Percentiles rank a stretch among this genome's conserved stretches.
phyloP scores from a whole-genome alignment of 2,888 invertebrate species.

The Allacma fusca region DNA sequence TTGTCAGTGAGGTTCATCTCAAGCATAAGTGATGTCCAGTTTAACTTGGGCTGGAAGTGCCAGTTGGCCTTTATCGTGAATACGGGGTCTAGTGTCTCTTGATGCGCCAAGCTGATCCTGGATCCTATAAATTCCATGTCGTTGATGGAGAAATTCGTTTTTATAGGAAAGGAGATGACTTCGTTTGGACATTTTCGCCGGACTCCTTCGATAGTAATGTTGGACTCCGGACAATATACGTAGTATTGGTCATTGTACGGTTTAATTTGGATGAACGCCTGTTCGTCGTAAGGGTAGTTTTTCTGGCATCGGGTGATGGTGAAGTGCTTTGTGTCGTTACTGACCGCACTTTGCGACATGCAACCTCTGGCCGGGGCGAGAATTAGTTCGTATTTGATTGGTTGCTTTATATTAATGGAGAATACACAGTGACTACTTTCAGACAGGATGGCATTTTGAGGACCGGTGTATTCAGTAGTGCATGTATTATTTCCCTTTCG shows the following conservation, averaged over 20 bases:
- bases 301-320: background rate
- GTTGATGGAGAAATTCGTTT: constrained; percentile 44
- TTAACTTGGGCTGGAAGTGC: constrained; percentile 39
- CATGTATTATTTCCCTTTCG: constrained; percentile 39
- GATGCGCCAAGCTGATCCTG: constrained; percentile 19
- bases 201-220: constrained; percentile 22
- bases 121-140: constrained; percentile 25
- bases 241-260: constrained; percentile 8
- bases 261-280: constrained; percentile 46
- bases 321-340: constrained; percentile 27
- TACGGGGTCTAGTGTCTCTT: constrained; percentile 25
- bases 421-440: constrained; percentile 25
- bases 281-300: background rate
- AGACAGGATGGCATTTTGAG: constrained; percentile 31
- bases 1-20: background rate
- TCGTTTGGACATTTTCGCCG: constrained; percentile 34
- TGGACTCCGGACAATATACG: constrained; percentile 45
- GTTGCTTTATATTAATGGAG: background rate
- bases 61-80: constrained; percentile 43
- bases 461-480: constrained; percentile 40
- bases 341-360: background rate
- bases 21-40: constrained; percentile 2
- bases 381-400: background rate
- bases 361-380: constrained; percentile 37
- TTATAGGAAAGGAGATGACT: constrained; percentile 44